Conservation (phyloP, 2,888 invertebrate species). For the Drosophila fungiperda region DNA sequence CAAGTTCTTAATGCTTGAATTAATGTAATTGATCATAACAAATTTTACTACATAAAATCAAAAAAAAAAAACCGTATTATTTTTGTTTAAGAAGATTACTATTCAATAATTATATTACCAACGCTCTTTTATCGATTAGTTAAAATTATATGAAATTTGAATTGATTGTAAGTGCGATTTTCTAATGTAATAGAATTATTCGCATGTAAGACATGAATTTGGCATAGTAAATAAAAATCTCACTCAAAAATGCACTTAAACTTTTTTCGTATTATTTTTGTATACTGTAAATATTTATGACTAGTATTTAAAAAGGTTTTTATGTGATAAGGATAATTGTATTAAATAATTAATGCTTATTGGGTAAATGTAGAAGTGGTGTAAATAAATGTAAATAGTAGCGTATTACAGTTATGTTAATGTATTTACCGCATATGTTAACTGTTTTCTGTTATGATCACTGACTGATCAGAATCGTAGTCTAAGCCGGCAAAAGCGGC, state of each 20-base stretch:
- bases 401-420: not conserved
- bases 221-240: not conserved
- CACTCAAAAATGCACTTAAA: not conserved
- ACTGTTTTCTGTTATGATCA: not conserved
- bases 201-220: not conserved
- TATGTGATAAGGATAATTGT: not conserved
- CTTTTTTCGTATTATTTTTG: not conserved
- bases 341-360: not conserved
- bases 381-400: not conserved
- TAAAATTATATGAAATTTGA: not conserved
- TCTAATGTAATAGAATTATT: not conserved
- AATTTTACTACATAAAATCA: not conserved
- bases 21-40: not conserved
- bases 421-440: not conserved
- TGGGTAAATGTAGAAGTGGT: not conserved
- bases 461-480: not conserved
- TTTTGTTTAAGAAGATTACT: not conserved
- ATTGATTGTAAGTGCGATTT: not conserved
- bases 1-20: not conserved
- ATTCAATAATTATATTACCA: not conserved
- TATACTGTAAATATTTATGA: not conserved
- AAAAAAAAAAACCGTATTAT: not conserved
- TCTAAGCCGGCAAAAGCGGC: slow-evolving; percentile 38
- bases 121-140: not conserved
- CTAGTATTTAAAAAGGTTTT: not conserved